phyloP scores from a whole-genome alignment of 23 tunicate species.

The Ciona savignyi region DNA sequence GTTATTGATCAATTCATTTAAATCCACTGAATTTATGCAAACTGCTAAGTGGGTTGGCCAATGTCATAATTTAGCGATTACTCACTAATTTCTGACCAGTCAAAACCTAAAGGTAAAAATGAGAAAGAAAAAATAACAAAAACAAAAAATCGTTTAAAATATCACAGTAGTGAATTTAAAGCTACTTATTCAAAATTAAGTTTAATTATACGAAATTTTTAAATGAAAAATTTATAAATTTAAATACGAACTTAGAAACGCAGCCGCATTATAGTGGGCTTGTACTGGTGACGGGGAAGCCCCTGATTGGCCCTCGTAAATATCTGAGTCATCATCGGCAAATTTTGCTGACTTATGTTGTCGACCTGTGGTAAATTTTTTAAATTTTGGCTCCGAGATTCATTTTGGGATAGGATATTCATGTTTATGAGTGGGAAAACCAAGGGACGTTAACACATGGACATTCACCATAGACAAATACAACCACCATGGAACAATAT shows the following conservation, averaged over 20 bases:
- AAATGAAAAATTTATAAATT: too few relatives aligned
- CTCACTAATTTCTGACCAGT: too few relatives aligned
- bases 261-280: slow-evolving; percentile 59
- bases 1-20: too few relatives aligned
- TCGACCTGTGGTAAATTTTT: background rate
- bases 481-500: background rate
- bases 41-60: too few relatives aligned
- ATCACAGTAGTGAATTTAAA: background rate
- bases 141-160: too few relatives aligned
- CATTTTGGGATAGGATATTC: too few relatives aligned
- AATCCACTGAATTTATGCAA: too few relatives aligned
- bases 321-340: slow-evolving; percentile 42
- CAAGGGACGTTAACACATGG: background rate
- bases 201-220: too few relatives aligned
- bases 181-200: background rate
- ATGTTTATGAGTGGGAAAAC: too few relatives aligned
- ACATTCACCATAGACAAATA: background rate
- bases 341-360: slow-evolving; percentile 4
- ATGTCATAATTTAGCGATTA: too few relatives aligned
- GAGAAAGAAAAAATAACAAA: background rate
- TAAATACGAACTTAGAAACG: slow-evolving; percentile 45
- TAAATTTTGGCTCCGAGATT: too few relatives aligned
- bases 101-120: background rate
- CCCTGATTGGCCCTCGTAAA: slow-evolving; percentile 2
- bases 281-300: slow-evolving; percentile 37